Evolutionary conservation across 2,888 invertebrate genomes (phyloP), one percentile per base, ranked within the genome.

Genomic region (Agonopterix heracliana): DNA sequence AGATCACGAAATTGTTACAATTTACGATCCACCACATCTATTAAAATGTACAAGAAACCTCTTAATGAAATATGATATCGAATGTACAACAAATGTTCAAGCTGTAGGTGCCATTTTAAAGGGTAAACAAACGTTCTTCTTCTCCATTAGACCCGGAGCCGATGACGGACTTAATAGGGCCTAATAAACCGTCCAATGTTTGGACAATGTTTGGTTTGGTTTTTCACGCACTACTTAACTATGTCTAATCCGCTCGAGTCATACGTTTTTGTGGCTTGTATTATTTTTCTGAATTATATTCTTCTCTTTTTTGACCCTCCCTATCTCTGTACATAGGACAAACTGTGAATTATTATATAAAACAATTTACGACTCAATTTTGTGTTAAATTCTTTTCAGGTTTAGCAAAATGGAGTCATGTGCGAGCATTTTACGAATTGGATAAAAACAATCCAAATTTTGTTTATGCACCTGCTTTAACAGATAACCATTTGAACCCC

Each of bases 391-490:
- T n/a, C n/a, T n/a, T n/a, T n/a, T n/a, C 44, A 53, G 53, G 50
- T 35, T 40, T 50, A 34, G 49, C 44, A 4, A 50, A 51, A 45
- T 50, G 52, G 53, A 47, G 42, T 14, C 48, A 50, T 11, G 45
- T 53, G n/a, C 8, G 50, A 35, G 10, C 40, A n/a, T 50, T 50
- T 49, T 48, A 55, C 43, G 13, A 51, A 8, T 3, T 41, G 3
- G 52, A 63, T 10, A 54, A 56, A 2, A 38, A 11, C 7, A 60
- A 61, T 42, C 48, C 50, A 2, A 60, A 60, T 45, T 62, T 64
- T 54, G 61, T 64, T 1, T 60, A 50, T 57, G 59, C 59, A 26
- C 61, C 59, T 10, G 48, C 48, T 4, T 45, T 63, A n/a, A 54
- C 49, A 9, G 41, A 56, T 9, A 41, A 54, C 10, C 58, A 60